phyloP scores from a whole-genome alignment of 1,140 invertebrate genomes.

The Caenorhabditis latens region DNA sequence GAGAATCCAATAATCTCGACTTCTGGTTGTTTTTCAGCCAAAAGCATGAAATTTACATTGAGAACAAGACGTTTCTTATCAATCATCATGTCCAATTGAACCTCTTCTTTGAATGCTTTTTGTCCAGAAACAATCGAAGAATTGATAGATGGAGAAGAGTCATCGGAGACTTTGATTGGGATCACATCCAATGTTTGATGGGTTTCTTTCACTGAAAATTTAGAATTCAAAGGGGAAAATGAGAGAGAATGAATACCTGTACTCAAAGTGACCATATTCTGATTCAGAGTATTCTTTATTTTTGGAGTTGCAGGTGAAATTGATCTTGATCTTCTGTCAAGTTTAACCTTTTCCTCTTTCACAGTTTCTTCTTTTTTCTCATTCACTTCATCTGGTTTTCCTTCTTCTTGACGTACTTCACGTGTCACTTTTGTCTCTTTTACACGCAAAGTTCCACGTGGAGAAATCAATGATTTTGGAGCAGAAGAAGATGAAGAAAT shows the following conservation, averaged over 20 bases:
- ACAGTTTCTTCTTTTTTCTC: slow-evolving; percentile 38
- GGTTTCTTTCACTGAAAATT: slow-evolving; percentile 26
- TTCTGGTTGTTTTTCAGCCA: slow-evolving; percentile 23
- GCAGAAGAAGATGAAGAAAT: neutral
- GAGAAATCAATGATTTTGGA: neutral
- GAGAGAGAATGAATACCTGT: neutral
- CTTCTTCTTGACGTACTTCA: slow-evolving; percentile 19
- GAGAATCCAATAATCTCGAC: slow-evolving; percentile 16
- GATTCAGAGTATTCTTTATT: neutral
- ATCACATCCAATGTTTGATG: slow-evolving; percentile 38
- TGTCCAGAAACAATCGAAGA: neutral
- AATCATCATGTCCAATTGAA: slow-evolving; percentile 42
- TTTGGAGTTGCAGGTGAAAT: neutral
- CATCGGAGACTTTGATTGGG: slow-evolving; percentile 10
- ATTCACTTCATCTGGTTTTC: slow-evolving; percentile 9
- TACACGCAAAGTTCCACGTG: neutral
- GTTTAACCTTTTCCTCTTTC: slow-evolving; percentile 42
- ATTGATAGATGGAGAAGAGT: neutral
- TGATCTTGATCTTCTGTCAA: neutral
- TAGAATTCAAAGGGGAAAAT: neutral
- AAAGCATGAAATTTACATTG: slow-evolving; percentile 12
- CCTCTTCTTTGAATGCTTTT: neutral
- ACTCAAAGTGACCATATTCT: slow-evolving; percentile 19
- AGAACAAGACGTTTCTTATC: slow-evolving; percentile 29
- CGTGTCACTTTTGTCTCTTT: slow-evolving; percentile 39